Evolutionary conservation across 2,888 invertebrate genomes (phyloP), one percentile per base, ranked within the genome.

Genomic region (Rhaphigaster nebulosa): DNA sequence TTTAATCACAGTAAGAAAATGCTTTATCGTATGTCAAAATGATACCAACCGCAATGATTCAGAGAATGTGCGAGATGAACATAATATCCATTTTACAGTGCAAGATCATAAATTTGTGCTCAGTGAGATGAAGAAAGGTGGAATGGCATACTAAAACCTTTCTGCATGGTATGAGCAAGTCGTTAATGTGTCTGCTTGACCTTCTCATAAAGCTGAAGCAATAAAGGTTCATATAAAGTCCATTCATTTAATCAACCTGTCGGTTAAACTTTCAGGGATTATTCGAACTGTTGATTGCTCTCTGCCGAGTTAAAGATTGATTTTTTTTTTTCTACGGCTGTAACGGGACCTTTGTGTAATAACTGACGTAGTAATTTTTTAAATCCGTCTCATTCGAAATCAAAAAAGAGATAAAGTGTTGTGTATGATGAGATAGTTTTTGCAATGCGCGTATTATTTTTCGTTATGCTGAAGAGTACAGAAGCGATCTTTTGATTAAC

Each of bases 111-210:
- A 76, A 76, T 76, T 76, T 10, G 1, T 5, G 23, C 4, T 2
- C n/a, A 76, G 70, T 20, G 70, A 20, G 38, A 38, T 76, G 70
- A 76, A 76, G 70, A 76, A 38, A 76, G 70, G 70, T 76, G 70
- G 34, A 20, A 76, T 76, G 34, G 38, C 20, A 38, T 38, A 76
- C 38, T 76, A 76, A 76, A 76, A 76, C 38, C 29, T 76, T 70
- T 76, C 34, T 76, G 38, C 34, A 76, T 18, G 38, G 70, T 34
- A 38, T 38, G 70, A 23, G 38, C 34, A 15, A 20, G 38, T 2
- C 70, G 29, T 76, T 76, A 76, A 76, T 38, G 70, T 34, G 20
- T 34, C 70, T 34, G 65, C 70, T 38, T 76, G 70, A 0, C 70
- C 70, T 76, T 76, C 70, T 38, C 70, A 38, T 76, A 76, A 76